Percentiles rank a stretch among this genome's conserved stretches.
Evolutionary conservation across 2,888 invertebrate genomes (phyloP).

Genomic region (Drosophila rubida): DNA sequence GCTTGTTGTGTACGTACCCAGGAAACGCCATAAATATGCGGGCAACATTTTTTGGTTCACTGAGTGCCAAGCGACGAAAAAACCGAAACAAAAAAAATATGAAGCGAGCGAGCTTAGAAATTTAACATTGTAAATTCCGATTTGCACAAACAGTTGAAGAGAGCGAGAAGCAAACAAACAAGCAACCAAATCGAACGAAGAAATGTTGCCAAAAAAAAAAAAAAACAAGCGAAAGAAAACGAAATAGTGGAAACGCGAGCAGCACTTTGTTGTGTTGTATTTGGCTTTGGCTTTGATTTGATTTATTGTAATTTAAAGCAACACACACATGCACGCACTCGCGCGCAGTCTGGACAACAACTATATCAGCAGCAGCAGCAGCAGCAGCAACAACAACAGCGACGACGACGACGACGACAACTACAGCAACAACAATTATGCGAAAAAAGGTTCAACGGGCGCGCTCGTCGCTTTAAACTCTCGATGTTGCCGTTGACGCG

Average conservation of each 20-base stretch:
- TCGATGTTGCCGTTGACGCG: conserved; percentile 63
- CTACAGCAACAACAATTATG: conserved; percentile 8
- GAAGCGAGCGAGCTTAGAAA: conserved; percentile 8
- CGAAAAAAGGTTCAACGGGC: conserved; percentile 32
- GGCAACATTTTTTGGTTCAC: conserved; percentile 32
- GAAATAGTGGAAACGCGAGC: conserved; percentile 5
- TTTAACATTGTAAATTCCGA: conserved; percentile 35
- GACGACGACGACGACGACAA: too few relatives aligned
- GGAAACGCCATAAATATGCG: conserved; percentile 35
- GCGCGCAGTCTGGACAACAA: conserved; percentile 1
- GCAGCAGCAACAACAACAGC: conserved; percentile 2
- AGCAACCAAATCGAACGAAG: conserved; percentile 2
- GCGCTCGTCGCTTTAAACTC: conserved; percentile 43
- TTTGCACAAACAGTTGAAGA: conserved; percentile 2
- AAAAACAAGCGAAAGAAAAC: neutral
- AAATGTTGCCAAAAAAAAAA: conserved; percentile 11
- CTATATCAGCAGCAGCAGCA: conserved; percentile 2
- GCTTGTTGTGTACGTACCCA: conserved; percentile 27
- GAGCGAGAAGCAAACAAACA: neutral
- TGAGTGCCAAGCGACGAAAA: neutral
- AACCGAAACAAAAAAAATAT: neutral
- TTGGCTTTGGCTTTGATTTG: conserved; percentile 35
- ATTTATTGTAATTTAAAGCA: conserved; percentile 44
- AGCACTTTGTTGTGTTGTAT: conserved; percentile 19
- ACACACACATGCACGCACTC: conserved; percentile 7